Conservation (phyloP, 2,888 invertebrate species). For the Acronicta psi region DNA sequence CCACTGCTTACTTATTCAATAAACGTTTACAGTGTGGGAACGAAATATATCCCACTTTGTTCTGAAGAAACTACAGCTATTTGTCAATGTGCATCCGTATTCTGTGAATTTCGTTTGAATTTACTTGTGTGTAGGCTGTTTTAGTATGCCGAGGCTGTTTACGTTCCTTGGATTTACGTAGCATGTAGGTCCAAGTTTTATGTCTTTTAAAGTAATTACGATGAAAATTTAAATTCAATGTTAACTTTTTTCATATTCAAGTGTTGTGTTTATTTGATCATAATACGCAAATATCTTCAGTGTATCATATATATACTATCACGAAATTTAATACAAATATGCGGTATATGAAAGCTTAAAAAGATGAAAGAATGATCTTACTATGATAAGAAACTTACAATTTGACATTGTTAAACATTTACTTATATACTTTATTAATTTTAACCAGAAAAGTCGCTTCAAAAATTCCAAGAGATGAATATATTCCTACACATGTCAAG, state of each 20-base stretch:
- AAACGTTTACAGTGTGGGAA: conserved; percentile 83
- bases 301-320: too few species aligned
- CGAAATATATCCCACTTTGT: conserved; percentile 84
- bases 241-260: too few species aligned
- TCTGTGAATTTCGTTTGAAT: conserved; percentile 68
- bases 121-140: conserved; percentile 26
- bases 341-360: too few species aligned
- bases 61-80: conserved; percentile 81
- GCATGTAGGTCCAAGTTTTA: not conserved
- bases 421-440: not conserved
- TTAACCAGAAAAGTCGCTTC: conserved; percentile 8
- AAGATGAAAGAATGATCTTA: too few species aligned
- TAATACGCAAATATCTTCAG: too few species aligned
- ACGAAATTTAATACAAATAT: too few species aligned
- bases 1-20: conserved; percentile 83
- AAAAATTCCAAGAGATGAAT: conserved; percentile 35
- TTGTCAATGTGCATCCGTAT: conserved; percentile 82
- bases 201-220: not conserved
- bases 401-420: too few species aligned
- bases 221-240: not conserved
- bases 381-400: too few species aligned
- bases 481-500: conserved; percentile 53
- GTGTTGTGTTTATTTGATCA: too few species aligned
- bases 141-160: not conserved
- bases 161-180: not conserved